These are phyloP conservation scores for Aplodontia rufa DNA, from an alignment of 2,113 vertebrate species.

Conservation along the genomic window DNA sequence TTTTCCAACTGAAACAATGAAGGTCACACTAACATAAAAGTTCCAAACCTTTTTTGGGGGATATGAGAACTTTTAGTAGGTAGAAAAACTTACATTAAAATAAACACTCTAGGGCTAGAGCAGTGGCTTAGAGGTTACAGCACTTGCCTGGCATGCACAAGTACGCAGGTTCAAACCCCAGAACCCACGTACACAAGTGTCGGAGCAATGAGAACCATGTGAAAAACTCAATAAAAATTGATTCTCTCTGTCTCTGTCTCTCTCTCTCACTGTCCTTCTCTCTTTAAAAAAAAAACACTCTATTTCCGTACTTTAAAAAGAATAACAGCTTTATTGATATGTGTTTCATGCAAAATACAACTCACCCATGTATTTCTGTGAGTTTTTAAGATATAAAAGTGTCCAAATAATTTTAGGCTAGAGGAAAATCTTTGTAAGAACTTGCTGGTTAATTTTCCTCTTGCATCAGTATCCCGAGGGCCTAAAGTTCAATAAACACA, in stretches of 20 bases:
- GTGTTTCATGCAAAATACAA: accelerated
- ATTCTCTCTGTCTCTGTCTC: no score
- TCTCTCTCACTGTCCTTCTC: no score
- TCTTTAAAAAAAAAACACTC: neutral
- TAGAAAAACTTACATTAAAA: neutral
- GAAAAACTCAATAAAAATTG: no score
- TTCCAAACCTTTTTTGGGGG: neutral
- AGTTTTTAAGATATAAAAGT: neutral
- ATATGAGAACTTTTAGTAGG: neutral
- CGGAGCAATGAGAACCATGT: no score
- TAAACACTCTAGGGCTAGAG: neutral
- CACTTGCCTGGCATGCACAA: no score
- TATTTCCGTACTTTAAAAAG: neutral
- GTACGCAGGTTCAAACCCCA: no score
- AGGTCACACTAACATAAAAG: neutral
- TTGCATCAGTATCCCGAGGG: accelerated
- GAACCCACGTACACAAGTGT: no score
- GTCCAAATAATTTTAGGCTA: neutral
- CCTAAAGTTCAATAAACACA: neutral
- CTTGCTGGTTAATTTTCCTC: neutral
- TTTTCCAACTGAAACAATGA: neutral
- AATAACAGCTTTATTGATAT: neutral
- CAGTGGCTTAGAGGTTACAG: no score
- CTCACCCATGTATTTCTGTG: neutral
- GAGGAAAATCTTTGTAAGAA: accelerated